Base-by-base conservation (phyloP, 2,888 invertebrate genomes). In the Ennomos quercinarius region DNA sequence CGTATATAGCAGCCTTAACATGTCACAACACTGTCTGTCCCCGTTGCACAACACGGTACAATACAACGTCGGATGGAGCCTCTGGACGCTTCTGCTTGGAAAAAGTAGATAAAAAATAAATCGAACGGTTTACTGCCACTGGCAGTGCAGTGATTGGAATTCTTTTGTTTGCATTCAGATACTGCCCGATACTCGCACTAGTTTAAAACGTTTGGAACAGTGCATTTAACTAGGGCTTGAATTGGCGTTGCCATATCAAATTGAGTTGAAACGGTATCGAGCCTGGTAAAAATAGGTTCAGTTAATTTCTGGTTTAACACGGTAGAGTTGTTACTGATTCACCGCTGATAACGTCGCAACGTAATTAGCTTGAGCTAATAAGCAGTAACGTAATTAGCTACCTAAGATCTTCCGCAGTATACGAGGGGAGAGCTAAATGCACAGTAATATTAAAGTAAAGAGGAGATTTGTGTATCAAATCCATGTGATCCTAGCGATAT, bases 151-250 rank as follows among this genome's bases (percentile, higher is more conserved):
- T 68, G 70, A 69, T 73, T 71, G 60, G 45, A 71, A 34, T 66
- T 70, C 68, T 70, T 70, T 75, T 79, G 72, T 73, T 74, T 67
- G 61, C 47, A 48, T 48, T 58, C 17, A 48, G 35, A 47, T 12
- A 9, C 35, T 37, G 45, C 27, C 42, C 27, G 37, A n/a, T 12
- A 42, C 39, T 39, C 38, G 35, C 13, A 37, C 13, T 39, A 12
- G 17, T 46, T 49, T 40, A 36, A 10, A 45, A 50, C 11, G 8
- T 45, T 57, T 8, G 9, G 41, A 50, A 11, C 41, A 37, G 39
- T 47, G 48, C 37, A 41, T 48, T 10, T 55, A 17, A 2, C 13
- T 36, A 43, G 37, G 38, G 37, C 47, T 42, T 38, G 42, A 48
- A 38, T 47, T 4, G 27, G n/a, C 13, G 6, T 17, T 37, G 12